These are phyloP conservation scores for Tenthredo scrophulariae DNA, from an alignment of 2,888 invertebrate genomes.

Conservation along the genomic window DNA sequence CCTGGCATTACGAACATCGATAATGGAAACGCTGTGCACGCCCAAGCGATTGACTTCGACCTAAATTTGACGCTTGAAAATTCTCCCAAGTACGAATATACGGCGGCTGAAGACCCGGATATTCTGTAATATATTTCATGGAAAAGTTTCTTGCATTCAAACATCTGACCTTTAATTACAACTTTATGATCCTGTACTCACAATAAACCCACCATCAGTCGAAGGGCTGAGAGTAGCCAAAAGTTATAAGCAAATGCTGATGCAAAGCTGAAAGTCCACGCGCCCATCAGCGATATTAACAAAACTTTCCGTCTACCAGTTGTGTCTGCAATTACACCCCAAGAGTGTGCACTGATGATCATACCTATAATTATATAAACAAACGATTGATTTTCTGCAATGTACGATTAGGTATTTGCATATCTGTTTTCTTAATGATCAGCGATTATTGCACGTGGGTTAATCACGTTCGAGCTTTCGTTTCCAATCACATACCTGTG, in stretches of 20 bases:
- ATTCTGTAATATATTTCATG: slow-evolving; percentile 64
- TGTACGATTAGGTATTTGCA: background rate
- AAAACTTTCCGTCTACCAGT: slow-evolving; percentile 79
- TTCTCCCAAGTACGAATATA: slow-evolving; percentile 80
- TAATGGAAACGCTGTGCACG: slow-evolving; percentile 73
- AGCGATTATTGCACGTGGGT: background rate
- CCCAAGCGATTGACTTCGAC: slow-evolving; percentile 76
- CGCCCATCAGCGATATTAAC: slow-evolving; percentile 78
- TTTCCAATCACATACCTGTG: slow-evolving; percentile 67
- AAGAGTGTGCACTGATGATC: slow-evolving; percentile 81
- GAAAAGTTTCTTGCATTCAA: background rate
- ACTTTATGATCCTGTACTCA: slow-evolving; percentile 68
- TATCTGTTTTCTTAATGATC: background rate
- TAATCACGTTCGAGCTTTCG: background rate
- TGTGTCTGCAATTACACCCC: slow-evolving; percentile 82
- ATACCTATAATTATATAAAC: slow-evolving; percentile 74
- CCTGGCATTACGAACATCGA: slow-evolving; percentile 73
- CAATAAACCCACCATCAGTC: slow-evolving; percentile 81
- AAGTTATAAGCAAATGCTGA: slow-evolving; percentile 79
- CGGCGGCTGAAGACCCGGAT: slow-evolving; percentile 79
- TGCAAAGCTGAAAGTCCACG: slow-evolving; percentile 78
- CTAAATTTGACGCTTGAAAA: slow-evolving; percentile 79
- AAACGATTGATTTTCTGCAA: background rate
- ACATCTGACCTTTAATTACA: background rate
- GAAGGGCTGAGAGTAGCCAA: slow-evolving; percentile 79